Base-by-base conservation (phyloP, 1,140 invertebrate genomes). In the Meloidogyne floridensis region DNA sequence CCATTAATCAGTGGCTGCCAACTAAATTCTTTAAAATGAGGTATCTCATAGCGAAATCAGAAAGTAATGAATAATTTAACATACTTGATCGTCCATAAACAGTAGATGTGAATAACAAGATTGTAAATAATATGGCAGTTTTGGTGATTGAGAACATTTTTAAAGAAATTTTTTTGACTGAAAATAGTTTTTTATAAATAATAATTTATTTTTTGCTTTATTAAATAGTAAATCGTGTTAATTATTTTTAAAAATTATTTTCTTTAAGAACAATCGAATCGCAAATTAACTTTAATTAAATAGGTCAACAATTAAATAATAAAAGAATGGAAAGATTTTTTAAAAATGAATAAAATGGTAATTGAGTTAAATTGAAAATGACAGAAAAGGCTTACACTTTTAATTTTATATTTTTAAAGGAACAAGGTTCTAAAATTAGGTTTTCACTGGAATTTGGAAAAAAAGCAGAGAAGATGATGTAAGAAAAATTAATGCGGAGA, bases 21-120 rank as follows among this genome's bases (percentile, higher is more conserved):
- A 32, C 32, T 32, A 32, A 32, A 32, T 32, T 32, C 32, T 32
- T 32, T 32, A 32, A 32, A 32, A 32, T 32, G 32, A 32, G 32
- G 32, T 32, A 32, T 32, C 32, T 32, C 32, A 32, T 32, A 32
- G 32, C 32, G 32, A 32, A 32, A 32, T 32, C 32, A 32, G 32
- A 32, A 32, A 32, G 32, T 32, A 32, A 32, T 32, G 32, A 32
- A 32, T 32, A 32, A 15, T 65, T 54, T 54, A 54, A 65, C 7
- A n/a, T 65, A 65, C 59, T 65, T 65, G 59, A n/a, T 65, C 59
- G 15, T 65, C 59, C 59, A 65, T 65, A n/a, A 65, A 65, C 59
- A 65, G 4, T 18, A 65, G 59, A 6, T 6, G 59, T n/a, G 3
- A 65, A 65, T 2, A n/a, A 65, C n/a, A 65, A 65, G n/a, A 65